Evolutionary conservation across 2,797 vertebrate genomes (phyloP).

Genomic region (Oreortyx pictus): DNA sequence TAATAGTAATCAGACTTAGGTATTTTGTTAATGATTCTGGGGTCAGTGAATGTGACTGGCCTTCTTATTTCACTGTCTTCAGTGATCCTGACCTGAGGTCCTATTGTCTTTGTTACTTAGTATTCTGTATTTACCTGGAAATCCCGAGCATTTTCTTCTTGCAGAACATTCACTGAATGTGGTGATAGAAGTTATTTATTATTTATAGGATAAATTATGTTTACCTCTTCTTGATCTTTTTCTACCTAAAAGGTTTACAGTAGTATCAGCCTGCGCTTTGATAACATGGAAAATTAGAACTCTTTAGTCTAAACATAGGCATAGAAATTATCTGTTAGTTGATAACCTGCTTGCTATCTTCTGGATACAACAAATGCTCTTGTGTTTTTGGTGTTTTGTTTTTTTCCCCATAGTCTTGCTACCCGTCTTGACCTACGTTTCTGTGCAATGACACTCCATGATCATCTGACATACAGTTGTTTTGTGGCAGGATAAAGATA

Average conservation of each 20-base stretch:
- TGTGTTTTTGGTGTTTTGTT: neutral
- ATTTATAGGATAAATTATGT: neutral
- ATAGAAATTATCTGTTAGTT: neutral
- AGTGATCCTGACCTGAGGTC: neutral
- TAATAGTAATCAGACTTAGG: neutral
- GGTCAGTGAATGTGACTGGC: neutral
- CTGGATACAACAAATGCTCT: neutral
- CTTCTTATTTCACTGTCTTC: neutral
- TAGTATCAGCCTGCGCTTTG: neutral
- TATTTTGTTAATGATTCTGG: neutral
- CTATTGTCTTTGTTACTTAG: neutral
- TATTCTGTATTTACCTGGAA: neutral
- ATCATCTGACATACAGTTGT: neutral
- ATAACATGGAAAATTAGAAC: neutral
- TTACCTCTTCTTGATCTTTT: neutral
- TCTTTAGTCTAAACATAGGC: neutral
- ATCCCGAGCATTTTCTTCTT: neutral
- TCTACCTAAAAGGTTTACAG: neutral
- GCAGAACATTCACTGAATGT: neutral
- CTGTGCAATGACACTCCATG: neutral
- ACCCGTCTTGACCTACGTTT: neutral
- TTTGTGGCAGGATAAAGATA: neutral
- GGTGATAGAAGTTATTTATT: neutral
- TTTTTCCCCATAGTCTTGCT: neutral
- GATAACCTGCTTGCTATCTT: neutral